A percentile compares a stretch with the other conserved stretches of the same genome.
These are phyloP conservation scores for Chorisops tibialis DNA, from an alignment of 2,888 invertebrate genomes.

Conservation along the genomic window DNA sequence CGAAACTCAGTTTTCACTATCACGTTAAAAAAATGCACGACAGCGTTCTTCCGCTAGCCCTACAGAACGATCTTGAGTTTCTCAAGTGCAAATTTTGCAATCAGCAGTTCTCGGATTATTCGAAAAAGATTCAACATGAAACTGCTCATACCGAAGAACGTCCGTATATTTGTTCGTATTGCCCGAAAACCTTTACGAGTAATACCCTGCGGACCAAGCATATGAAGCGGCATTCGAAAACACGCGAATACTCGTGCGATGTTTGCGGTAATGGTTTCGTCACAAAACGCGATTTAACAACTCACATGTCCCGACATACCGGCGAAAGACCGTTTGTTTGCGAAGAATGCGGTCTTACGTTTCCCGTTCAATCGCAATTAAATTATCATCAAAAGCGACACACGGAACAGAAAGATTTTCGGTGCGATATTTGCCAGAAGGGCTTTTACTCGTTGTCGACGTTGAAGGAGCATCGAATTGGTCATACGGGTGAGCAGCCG, in stretches of 20 bases:
- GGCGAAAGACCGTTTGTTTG: slow-evolving; percentile 33
- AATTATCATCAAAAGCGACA: neutral
- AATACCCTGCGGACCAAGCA: slow-evolving; percentile 41
- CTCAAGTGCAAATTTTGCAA: slow-evolving; percentile 8
- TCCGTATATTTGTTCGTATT: slow-evolving; percentile 49
- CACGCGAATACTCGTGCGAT: slow-evolving; percentile 34
- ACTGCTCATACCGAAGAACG: slow-evolving; percentile 37
- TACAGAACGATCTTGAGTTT: slow-evolving; percentile 11
- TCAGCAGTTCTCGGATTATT: neutral
- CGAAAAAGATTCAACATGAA: slow-evolving; percentile 3
- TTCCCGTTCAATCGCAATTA: slow-evolving; percentile 2
- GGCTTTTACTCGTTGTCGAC: slow-evolving; percentile 42
- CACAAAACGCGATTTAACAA: slow-evolving; percentile 30
- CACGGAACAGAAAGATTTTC: neutral
- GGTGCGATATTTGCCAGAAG: slow-evolving; percentile 32
- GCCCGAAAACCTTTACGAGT: slow-evolving; percentile 40
- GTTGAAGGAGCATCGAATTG: slow-evolving; percentile 42
- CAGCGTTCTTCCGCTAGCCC: neutral
- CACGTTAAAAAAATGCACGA: slow-evolving; percentile 45
- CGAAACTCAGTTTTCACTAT: neutral
- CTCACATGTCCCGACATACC: slow-evolving; percentile 32
- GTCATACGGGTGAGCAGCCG: slow-evolving; percentile 39
- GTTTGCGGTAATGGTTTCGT: slow-evolving; percentile 29
- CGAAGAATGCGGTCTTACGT: slow-evolving; percentile 28
- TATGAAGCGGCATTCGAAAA: slow-evolving; percentile 39